Evolutionary conservation across 2,113 vertebrate genomes (phyloP).

Genomic region (Oncorhynchus clarkii): DNA sequence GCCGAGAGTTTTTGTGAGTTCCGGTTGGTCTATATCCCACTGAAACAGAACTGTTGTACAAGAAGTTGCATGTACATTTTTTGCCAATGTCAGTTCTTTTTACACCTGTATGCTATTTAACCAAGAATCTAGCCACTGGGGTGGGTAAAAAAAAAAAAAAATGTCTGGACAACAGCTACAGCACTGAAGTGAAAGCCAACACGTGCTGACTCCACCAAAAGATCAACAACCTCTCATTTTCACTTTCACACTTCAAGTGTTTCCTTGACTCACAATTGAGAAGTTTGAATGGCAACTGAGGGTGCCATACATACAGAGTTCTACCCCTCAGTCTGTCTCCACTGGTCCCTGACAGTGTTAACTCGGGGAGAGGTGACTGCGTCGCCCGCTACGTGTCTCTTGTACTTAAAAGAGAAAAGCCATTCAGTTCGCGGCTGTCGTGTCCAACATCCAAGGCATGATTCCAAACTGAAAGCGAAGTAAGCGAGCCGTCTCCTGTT

Average conservation of each 20-base stretch:
- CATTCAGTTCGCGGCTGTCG: conserved; percentile 34
- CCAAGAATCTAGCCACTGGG: background rate
- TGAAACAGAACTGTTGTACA: background rate
- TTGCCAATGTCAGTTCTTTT: background rate
- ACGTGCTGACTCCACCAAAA: background rate
- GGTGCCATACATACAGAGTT: conserved; percentile 42
- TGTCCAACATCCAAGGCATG: conserved; percentile 20
- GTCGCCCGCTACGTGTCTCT: conserved; percentile 27
- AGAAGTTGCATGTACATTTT: background rate
- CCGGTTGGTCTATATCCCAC: background rate
- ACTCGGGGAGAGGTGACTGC: conserved; percentile 25
- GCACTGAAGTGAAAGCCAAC: background rate
- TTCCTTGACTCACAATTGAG: conserved; percentile 4
- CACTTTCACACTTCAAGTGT: background rate
- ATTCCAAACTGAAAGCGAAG: conserved; percentile 40
- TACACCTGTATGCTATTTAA: background rate
- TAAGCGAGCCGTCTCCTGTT: conserved; percentile 45
- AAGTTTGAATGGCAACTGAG: conserved; percentile 47
- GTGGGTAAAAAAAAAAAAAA: background rate
- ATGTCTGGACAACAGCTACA: background rate
- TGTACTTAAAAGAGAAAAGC: conserved; percentile 20
- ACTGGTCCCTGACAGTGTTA: conserved; percentile 36
- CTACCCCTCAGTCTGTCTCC: conserved; percentile 15
- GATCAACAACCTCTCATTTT: background rate
- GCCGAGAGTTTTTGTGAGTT: background rate